Base-by-base conservation (phyloP, 30 jellyfish, hydroid and myxozoan species). In the Turritopsis dohrnii region DNA sequence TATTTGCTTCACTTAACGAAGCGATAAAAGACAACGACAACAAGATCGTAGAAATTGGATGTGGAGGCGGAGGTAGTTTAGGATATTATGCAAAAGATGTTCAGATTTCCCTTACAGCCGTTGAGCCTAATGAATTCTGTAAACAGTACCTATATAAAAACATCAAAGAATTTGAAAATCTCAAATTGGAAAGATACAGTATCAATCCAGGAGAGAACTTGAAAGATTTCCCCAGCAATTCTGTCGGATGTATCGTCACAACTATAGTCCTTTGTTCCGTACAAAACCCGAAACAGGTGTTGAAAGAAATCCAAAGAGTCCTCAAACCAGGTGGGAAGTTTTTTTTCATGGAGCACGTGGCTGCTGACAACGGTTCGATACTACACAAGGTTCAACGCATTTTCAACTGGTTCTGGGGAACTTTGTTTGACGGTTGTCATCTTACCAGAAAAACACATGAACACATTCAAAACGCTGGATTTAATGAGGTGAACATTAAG, bases 241-340 rank as follows among this genome's bases (percentile, higher is more conserved):
- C 88, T 72, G 53, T 83, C 31, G 29, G 52, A 8, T 66, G 86
- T 27, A 80, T 83, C 17, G 88, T 83, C 16, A 27, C 66, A 8
- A 83, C 89, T 18, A 28, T 83, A 9, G 89, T 83, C 1, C 83
- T 83, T 20, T 83, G 89, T 88, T 83, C 89, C 30, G 89, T 83
- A 0, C 20, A 71, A 1, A 29, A 71, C 16, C 74, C 29, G 69
- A 17, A 20, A 0, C 76, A 71, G 41, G 87, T 83, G 9, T 25
- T 83, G 30, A 29, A 71, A 29, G 89, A 83, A 52, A 73, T 83
- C 7, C 0, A 18, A 3, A 81, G 89, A n/a, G 75, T 83, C 7
- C 53, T 83, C 88, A 83, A 83, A 52, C 89, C 89, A 4, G 89
- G 89, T 17, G 89, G 89, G 29, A 27, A 52, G 24, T 71, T 71